These are phyloP conservation scores for Helogale parvula DNA, from an alignment of 2,113 vertebrate genomes.

Conservation along the genomic window DNA sequence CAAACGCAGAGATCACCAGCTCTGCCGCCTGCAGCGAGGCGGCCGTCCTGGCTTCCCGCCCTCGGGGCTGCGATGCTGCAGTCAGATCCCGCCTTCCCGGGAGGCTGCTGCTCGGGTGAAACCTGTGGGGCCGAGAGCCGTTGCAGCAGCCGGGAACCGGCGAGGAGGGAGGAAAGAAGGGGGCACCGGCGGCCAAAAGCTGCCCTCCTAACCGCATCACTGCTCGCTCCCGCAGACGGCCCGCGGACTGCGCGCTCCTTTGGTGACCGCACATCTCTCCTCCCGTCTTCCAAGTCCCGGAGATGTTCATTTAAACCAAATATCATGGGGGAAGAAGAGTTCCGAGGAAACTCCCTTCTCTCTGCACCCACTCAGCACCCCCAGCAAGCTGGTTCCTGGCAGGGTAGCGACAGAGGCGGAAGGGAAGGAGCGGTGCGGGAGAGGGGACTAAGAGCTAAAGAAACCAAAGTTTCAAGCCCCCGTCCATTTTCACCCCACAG, in stretches of 20 bases:
- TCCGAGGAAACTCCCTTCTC: not conserved
- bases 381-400: not conserved
- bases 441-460: too few relatives aligned
- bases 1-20: not conserved
- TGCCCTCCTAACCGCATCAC: not conserved
- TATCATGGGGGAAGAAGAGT: not conserved
- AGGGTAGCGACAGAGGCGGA: not conserved
- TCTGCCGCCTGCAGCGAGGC: not conserved
- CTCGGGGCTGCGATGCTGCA: not conserved
- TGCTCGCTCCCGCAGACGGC: not conserved
- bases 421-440: not conserved
- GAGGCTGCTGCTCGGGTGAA: not conserved
- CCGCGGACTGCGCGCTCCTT: not conserved
- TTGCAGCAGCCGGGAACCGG: rapidly evolving
- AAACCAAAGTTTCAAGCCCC: not conserved
- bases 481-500: not conserved
- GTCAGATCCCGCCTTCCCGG: not conserved
- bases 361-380: not conserved
- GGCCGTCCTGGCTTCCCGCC: not conserved
- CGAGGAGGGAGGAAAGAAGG: not conserved
- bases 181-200: rapidly evolving
- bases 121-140: not conserved
- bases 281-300: not conserved
- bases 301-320: constrained; percentile 2
- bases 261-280: not conserved